Evolutionary conservation across 2,888 invertebrate species (phyloP).

Genomic region (Heliconius charithonia): DNA sequence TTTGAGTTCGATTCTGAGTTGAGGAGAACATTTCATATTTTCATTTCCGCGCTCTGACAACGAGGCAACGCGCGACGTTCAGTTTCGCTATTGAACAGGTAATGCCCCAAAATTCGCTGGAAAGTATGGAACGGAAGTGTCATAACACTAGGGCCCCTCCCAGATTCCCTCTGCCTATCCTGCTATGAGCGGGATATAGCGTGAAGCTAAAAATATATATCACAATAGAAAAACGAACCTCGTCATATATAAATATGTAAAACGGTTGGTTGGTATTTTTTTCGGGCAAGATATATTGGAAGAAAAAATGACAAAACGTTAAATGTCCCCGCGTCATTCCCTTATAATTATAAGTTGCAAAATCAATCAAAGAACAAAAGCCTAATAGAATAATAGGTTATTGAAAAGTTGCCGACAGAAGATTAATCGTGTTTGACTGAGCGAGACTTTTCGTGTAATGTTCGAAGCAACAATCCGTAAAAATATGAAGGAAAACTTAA

Average conservation of each 20-base stretch:
- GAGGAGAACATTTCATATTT: no score
- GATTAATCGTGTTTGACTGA: constrained; percentile 30
- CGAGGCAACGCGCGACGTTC: no score
- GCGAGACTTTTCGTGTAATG: constrained; percentile 29
- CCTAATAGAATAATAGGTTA: constrained; percentile 33
- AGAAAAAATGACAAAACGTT: not conserved
- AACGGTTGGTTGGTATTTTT: not conserved
- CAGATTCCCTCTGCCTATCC: no score
- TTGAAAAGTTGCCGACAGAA: constrained; percentile 35
- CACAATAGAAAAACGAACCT: no score
- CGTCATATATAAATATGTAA: not conserved
- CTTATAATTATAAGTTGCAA: not conserved
- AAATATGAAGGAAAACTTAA: constrained; percentile 34
- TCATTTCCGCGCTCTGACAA: no score
- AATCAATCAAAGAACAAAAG: constrained; percentile 14
- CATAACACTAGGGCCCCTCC: no score
- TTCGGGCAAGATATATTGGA: not conserved
- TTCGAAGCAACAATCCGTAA: constrained; percentile 35
- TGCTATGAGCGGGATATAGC: no score
- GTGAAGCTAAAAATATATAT: not conserved
- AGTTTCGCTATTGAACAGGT: no score
- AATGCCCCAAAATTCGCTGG: no score
- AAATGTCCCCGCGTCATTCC: not conserved
- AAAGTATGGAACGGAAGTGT: no score
- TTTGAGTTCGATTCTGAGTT: no score